Percentiles rank a stretch among this genome's conserved stretches.
Conservation (phyloP, 2,888 invertebrate species). For the Nymphalis urticae region DNA sequence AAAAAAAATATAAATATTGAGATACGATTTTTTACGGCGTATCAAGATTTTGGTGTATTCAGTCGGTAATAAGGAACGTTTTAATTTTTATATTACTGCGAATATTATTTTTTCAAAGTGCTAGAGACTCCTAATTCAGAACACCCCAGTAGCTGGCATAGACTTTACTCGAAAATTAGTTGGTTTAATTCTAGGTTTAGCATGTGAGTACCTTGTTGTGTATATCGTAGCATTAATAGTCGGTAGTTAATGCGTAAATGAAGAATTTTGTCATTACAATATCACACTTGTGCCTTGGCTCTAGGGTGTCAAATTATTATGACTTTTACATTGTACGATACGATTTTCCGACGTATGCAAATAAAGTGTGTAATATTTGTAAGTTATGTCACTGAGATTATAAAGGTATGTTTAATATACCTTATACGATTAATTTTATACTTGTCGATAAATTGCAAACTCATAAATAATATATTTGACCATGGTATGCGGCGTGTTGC, state of each 20-base stretch:
- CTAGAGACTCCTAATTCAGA: slow-evolving; percentile 20
- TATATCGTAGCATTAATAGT: slow-evolving; percentile 39
- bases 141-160: slow-evolving; percentile 9
- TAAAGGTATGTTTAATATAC: slow-evolving; percentile 21
- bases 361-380: slow-evolving; percentile 30
- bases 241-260: slow-evolving; percentile 48
- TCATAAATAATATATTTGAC: background rate
- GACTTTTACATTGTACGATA: slow-evolving; percentile 49
- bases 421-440: slow-evolving; percentile 19
- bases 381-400: slow-evolving; percentile 31
- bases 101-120: slow-evolving; percentile 19
- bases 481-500: slow-evolving; percentile 9
- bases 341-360: slow-evolving; percentile 32
- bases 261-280: slow-evolving; percentile 55
- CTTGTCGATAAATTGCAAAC: background rate
- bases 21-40: slow-evolving; percentile 3
- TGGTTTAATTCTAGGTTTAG: slow-evolving; percentile 18
- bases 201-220: slow-evolving; percentile 16
- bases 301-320: slow-evolving; percentile 54
- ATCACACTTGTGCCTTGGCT: slow-evolving; percentile 78
- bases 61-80: background rate
- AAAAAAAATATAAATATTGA: background rate
- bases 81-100: background rate
- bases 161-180: slow-evolving; percentile 15
- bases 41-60: background rate